Conservation (phyloP, 2,113 vertebrate genomes). For the Bujurquina vittata region DNA sequence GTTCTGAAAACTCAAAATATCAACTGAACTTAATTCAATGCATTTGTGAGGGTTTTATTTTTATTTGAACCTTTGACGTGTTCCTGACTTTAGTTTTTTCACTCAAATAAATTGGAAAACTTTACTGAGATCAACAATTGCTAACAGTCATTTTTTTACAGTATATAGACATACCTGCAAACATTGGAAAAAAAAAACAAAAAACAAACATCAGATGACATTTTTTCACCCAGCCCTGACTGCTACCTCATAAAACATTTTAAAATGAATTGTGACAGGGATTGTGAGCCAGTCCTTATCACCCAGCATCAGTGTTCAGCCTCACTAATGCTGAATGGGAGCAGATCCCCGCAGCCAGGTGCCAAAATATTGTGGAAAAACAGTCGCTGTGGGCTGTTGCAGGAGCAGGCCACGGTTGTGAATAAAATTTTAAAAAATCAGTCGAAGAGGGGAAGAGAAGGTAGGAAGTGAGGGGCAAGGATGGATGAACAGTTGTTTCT, state of each 20-base stretch:
- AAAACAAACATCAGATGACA: neutral
- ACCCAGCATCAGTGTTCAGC: conserved; percentile 3
- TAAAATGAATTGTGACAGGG: conserved; percentile 2
- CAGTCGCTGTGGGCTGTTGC: neutral
- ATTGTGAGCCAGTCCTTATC: neutral
- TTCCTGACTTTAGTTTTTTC: neutral
- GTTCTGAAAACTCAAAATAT: neutral
- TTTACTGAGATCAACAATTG: neutral
- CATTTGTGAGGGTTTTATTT: neutral
- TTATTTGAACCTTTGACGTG: neutral
- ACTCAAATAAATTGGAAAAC: neutral
- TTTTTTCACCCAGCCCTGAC: neutral
- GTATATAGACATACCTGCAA: neutral
- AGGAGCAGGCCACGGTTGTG: neutral
- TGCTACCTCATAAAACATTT: neutral
- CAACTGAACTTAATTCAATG: neutral
- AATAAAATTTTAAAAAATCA: neutral
- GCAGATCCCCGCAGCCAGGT: neutral
- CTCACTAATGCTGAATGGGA: neutral
- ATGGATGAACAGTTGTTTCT: conserved; percentile 21
- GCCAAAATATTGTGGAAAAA: conserved; percentile 13
- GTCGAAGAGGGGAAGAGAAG: neutral
- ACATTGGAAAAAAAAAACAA: too few species aligned
- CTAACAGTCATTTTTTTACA: neutral
- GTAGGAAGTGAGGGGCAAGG: neutral